Base-by-base conservation (phyloP, 2,113 vertebrate species). In the Nerophis lumbriciformis region DNA sequence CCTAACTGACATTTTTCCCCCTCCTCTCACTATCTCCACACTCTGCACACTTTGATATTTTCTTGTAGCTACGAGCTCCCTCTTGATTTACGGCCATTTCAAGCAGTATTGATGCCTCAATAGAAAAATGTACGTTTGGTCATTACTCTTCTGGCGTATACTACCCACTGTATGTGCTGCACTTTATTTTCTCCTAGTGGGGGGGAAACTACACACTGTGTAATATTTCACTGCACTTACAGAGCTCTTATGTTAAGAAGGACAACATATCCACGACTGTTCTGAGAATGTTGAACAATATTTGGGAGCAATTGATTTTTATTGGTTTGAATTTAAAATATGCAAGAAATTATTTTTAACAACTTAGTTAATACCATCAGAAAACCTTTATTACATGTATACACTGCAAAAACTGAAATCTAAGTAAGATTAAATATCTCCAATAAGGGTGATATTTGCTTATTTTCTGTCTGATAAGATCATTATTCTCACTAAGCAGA, bases 71-170 rank as follows among this genome's bases (percentile, higher is more conserved):
- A 9, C 54, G 11, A 1, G 51, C 21, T 19, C 8, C 39, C 39
- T 55, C 16, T 54, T 56, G 54, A 56, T 42, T 4, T 42, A 56
- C 16, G 54, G 54, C 54, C 37, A 16, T 2, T 38, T 11, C 37
- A 12, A 42, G 35, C 36, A 16, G 37, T 56, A 56, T 56, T 42
- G 54, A 56, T 37, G 54, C 54, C 6, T 56, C 37, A 42, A 56
- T 56, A 56, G 37, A 56, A 56, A 42, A 39, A 38, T n/a, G 9
- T 8, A 42, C 37, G 8, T 42, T 42, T n/a, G 54, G 8, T 19
- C 54, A 42, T 56, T 56, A 39, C 54, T 56, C 54, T 39, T n/a
- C 8, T 9, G 53, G 53, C 35, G 8, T 14, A 38, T 36, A 38
- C 14, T 12, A 55, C 15, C 53, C 38, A 39, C 14, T 55, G 15